These are phyloP conservation scores for Ladona fulva DNA, from an alignment of 1,140 invertebrate genomes.

Conservation along the genomic window DNA sequence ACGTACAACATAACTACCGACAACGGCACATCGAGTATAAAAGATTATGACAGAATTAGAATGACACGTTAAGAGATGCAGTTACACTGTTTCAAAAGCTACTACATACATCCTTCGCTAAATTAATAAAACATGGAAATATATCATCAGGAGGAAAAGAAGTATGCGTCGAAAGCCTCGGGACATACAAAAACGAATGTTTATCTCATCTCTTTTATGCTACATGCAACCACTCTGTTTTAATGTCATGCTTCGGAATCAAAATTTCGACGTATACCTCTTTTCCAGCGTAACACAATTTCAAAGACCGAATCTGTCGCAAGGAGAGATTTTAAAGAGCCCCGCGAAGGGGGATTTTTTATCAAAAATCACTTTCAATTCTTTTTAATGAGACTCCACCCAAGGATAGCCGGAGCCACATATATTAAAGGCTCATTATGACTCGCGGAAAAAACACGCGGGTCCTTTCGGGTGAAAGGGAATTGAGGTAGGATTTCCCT, in stretches of 20 bases:
- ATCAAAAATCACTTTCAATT: neutral
- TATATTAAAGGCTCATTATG: neutral
- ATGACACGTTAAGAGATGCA: neutral
- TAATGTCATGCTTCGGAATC: neutral
- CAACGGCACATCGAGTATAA: neutral
- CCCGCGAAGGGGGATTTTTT: neutral
- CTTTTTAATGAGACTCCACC: neutral
- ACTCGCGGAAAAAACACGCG: neutral
- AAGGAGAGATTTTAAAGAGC: neutral
- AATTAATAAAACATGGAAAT: neutral
- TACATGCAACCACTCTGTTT: neutral
- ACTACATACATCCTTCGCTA: conserved; percentile 5
- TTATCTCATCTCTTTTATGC: neutral
- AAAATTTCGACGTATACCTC: neutral
- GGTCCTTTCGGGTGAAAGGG: neutral
- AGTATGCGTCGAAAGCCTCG: neutral
- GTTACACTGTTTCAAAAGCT: neutral
- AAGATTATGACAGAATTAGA: neutral
- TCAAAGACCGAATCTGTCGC: neutral
- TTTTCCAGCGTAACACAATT: neutral
- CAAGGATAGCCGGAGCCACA: conserved; percentile 1
- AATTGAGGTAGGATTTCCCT: no score
- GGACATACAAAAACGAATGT: neutral
- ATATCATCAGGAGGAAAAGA: neutral
- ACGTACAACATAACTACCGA: neutral